Percentiles rank a stretch among this genome's conserved stretches.
Evolutionary conservation across 2,113 vertebrate genomes (phyloP).

Genomic region (Paralichthys olivaceus): DNA sequence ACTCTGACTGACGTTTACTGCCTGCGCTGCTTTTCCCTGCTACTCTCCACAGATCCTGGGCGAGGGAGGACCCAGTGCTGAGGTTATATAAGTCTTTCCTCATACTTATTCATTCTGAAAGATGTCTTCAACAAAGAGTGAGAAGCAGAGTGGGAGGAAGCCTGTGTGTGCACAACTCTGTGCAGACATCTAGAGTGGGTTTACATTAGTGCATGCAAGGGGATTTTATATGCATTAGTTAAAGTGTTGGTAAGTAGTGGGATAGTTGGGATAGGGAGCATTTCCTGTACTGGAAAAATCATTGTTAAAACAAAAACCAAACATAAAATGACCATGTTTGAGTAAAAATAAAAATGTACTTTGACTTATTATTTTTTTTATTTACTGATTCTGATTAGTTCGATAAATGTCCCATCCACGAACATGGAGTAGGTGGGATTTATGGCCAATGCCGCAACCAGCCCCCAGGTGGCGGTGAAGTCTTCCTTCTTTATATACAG

Average conservation of each 20-base stretch:
- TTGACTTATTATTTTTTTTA: no score
- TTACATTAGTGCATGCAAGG: constrained; percentile 10
- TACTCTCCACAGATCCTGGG: constrained; percentile 42
- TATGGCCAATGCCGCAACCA: not conserved
- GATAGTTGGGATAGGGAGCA: no score
- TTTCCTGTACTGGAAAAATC: no score
- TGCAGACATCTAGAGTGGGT: constrained; percentile 4
- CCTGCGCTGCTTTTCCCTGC: constrained; percentile 56
- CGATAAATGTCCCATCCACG: not conserved
- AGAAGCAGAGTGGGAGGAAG: constrained; percentile 14
- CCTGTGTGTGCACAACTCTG: not conserved
- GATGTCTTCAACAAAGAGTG: constrained; percentile 23
- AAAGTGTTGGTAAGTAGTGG: not conserved
- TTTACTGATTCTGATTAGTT: no score
- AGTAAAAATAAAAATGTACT: no score
- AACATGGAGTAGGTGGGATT: not conserved
- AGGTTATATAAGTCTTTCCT: constrained; percentile 49
- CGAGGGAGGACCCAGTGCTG: constrained; percentile 46
- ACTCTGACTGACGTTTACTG: constrained; percentile 57
- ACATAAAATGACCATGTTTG: no score
- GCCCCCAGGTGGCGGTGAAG: no score
- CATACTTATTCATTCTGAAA: constrained; percentile 32
- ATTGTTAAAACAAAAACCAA: no score
- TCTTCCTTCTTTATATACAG: not conserved
- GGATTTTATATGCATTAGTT: constrained; percentile 11